These are phyloP conservation scores for Ispidina picta DNA, from an alignment of 2,797 vertebrate genomes.

Conservation along the genomic window DNA sequence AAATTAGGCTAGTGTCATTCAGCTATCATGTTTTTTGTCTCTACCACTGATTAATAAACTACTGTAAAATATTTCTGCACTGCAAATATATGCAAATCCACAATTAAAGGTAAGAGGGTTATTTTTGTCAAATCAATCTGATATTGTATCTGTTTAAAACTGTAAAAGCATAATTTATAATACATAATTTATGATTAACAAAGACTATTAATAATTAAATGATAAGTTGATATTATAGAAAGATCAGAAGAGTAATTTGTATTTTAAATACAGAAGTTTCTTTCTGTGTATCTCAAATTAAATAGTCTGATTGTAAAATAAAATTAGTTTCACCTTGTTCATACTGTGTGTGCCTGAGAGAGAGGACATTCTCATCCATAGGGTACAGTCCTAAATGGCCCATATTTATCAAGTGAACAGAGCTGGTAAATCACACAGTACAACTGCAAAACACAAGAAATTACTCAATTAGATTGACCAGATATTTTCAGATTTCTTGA, in stretches of 20 bases:
- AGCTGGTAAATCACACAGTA: neutral
- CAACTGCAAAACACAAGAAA: neutral
- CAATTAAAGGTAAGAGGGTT: conserved; percentile 44
- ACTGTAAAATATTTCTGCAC: conserved; percentile 16
- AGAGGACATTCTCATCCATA: neutral
- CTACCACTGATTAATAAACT: conserved; percentile 12
- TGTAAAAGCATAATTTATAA: conserved; percentile 44
- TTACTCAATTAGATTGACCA: neutral
- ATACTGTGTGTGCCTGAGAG: neutral
- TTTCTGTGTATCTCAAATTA: neutral
- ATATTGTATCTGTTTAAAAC: conserved; percentile 55
- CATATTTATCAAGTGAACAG: neutral
- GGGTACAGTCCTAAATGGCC: neutral
- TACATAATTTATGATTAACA: conserved; percentile 66
- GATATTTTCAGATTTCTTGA: neutral
- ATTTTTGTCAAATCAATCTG: conserved; percentile 65
- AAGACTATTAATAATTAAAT: conserved; percentile 56
- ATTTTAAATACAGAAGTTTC: neutral
- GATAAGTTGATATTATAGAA: neutral
- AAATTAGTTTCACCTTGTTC: neutral
- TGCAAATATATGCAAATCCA: conserved; percentile 57
- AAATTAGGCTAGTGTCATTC: conserved; percentile 21
- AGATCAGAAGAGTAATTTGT: conserved; percentile 2
- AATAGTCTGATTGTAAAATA: neutral
- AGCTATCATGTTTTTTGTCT: neutral